Evolutionary conservation across 2,888 invertebrate genomes (phyloP).

Genomic region (Mycalesis mineus): DNA sequence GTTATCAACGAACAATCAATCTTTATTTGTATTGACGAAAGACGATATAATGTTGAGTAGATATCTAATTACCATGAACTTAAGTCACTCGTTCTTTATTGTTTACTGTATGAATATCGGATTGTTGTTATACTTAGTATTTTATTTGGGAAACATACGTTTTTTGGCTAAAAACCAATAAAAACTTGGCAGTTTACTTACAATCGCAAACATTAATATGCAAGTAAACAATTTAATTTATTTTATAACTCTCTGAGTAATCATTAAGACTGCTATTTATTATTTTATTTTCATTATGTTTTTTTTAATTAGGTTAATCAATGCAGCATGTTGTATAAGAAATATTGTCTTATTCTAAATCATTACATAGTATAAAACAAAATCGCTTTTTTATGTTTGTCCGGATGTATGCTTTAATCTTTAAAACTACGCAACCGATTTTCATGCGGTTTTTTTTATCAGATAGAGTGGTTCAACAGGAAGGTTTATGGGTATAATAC

Average conservation of each 20-base stretch:
- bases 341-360: too few relatives aligned
- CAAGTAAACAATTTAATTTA: background rate
- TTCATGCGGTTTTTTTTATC: too few relatives aligned
- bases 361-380: too few relatives aligned
- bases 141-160: background rate
- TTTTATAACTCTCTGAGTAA: background rate
- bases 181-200: background rate
- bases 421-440: too few relatives aligned
- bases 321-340: too few relatives aligned
- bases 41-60: constrained; percentile 5
- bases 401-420: too few relatives aligned
- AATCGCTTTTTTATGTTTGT: too few relatives aligned
- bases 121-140: background rate
- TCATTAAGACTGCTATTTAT: background rate
- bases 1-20: constrained; percentile 11
- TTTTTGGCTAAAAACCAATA: background rate
- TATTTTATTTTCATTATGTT: too few relatives aligned
- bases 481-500: too few relatives aligned
- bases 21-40: constrained; percentile 9
- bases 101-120: background rate
- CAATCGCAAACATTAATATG: background rate
- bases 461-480: too few relatives aligned
- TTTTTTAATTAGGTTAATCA: too few relatives aligned
- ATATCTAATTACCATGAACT: background rate
- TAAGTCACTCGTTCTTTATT: background rate